These are phyloP conservation scores for Apamea crenata DNA, from an alignment of 2,888 invertebrate genomes.

Conservation along the genomic window DNA sequence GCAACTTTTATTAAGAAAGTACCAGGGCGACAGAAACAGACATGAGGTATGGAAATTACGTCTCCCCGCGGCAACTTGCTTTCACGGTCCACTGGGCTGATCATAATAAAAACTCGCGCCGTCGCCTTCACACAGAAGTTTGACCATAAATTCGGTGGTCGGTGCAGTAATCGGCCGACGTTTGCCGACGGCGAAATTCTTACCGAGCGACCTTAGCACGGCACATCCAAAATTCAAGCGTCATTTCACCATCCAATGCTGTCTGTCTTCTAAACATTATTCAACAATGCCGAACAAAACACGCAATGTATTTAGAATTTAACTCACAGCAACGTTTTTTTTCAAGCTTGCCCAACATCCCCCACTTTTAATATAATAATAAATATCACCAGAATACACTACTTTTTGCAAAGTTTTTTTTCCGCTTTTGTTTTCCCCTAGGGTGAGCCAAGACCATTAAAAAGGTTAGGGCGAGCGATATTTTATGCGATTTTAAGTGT, in stretches of 20 bases:
- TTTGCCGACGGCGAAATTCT: conserved; percentile 84
- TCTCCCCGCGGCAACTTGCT: conserved; percentile 89
- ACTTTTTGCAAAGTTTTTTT: conserved; percentile 86
- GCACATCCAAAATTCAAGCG: conserved; percentile 40
- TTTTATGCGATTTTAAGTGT: conserved; percentile 90
- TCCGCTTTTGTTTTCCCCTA: conserved; percentile 83
- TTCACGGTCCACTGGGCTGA: conserved; percentile 91
- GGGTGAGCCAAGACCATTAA: conserved; percentile 87
- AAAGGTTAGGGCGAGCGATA: conserved; percentile 87
- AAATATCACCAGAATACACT: conserved; percentile 87
- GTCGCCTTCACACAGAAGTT: conserved; percentile 89
- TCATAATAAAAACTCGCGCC: conserved; percentile 91
- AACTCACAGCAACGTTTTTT: conserved; percentile 34
- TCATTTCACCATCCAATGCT: conserved; percentile 47
- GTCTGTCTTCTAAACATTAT: not conserved
- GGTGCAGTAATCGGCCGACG: conserved; percentile 82
- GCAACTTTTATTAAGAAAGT: conserved; percentile 88
- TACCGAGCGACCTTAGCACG: conserved; percentile 77
- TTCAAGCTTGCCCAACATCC: conserved; percentile 46
- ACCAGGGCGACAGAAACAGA: conserved; percentile 87
- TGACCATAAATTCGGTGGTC: conserved; percentile 90
- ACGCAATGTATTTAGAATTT: conserved; percentile 44
- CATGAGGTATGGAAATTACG: conserved; percentile 90
- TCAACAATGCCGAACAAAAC: conserved; percentile 14
- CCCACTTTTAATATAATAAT: conserved; percentile 89